Evolutionary conservation across 2,888 invertebrate species (phyloP), one percentile per base, ranked within the genome.

Genomic region (Heteromyza rotundicornis): DNA sequence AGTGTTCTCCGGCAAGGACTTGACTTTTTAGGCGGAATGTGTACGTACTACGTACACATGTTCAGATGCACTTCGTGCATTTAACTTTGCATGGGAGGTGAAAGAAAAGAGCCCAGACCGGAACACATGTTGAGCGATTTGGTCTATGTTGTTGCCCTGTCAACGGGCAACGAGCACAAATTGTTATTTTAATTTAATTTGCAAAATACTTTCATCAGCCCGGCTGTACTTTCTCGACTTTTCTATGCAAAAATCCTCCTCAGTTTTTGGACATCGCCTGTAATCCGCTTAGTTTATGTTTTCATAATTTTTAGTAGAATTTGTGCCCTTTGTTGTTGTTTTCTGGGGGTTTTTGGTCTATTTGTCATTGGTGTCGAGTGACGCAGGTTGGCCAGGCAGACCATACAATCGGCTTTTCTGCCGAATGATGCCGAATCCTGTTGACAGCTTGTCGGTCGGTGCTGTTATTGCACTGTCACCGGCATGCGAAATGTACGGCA

Each of bases 161-260:
- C 40, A 40, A 40, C 40, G 14, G n/a, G 5, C 27, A 10, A 5
- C 27, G n/a, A n/a, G n/a, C n/a, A n/a, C n/a, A 40, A 40, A 14
- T 40, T 40, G 40, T 40, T 40, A 40, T 40, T 40, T 40, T 40
- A 40, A 40, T 40, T 40, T 40, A 40, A 40, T 40, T 40, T 40
- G 10, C 40, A n/a, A 40, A 40, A 40, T 40, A 40, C 14, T 40
- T 40, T n/a, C 40, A n/a, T 3, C 40, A 40, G 12, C 3, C n/a
- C 12, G n/a, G 40, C 40, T 10, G 7, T 27, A 5, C 7, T 27
- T 27, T 27, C 10, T 27, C 10, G 27, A 7, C 10, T 14, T 40
- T 40, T 8, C 14, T n/a, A n/a, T 14, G 40, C n/a, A 40, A n/a
- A 40, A n/a, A 40, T 40, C 40, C 12, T 40, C 10, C n/a, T 3